Percentiles rank a stretch among this genome's conserved stretches.
Evolutionary conservation across 2,888 invertebrate genomes (phyloP).

Genomic region (Noctua pronuba): DNA sequence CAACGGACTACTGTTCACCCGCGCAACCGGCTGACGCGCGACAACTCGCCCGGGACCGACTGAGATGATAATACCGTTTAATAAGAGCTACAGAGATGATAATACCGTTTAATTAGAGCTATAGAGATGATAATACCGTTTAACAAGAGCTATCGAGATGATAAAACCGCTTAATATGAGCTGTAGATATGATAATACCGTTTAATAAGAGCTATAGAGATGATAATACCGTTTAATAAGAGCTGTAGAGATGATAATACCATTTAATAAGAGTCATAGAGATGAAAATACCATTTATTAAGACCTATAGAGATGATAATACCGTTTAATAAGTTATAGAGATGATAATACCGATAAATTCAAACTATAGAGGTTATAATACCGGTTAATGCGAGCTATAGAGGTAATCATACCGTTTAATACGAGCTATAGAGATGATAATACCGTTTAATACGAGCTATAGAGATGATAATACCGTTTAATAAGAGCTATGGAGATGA

Average conservation of each 20-base stretch:
- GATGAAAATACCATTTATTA: no score
- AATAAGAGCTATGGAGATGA: no score
- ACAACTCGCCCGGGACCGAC: constrained; percentile 61
- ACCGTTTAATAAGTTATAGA: no score
- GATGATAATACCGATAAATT: no score
- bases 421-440: no score
- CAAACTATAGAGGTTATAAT: no score
- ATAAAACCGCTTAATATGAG: not conserved
- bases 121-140: not conserved
- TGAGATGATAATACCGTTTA: constrained; percentile 67
- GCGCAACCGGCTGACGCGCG: constrained; percentile 75
- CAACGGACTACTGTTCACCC: constrained; percentile 87
- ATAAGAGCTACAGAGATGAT: constrained; percentile 64
- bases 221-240: not conserved
- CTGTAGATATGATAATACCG: not conserved
- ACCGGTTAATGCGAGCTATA: no score
- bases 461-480: no score
- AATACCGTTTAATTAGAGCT: constrained; percentile 36
- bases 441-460: no score
- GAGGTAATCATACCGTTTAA: no score
- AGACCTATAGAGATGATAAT: no score
- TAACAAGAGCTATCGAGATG: not conserved
- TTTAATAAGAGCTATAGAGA: not conserved
- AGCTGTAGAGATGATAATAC: constrained; percentile 3
- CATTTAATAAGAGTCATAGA: not conserved